phyloP scores from a whole-genome alignment of 2,797 vertebrate genomes.

The Bovichtus diacanthus region DNA sequence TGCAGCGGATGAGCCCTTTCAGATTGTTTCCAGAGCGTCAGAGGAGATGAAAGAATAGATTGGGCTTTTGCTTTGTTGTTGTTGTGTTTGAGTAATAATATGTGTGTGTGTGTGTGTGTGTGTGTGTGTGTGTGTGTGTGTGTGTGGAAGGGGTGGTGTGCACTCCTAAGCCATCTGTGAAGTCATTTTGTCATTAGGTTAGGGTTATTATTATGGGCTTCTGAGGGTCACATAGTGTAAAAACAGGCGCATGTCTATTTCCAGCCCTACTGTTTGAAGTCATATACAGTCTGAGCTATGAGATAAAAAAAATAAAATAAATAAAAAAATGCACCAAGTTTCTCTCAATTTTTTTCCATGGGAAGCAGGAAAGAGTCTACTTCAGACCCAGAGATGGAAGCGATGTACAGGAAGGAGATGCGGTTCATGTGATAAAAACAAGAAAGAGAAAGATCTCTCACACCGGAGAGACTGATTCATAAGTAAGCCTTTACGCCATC shows the following conservation, averaged over 20 bases:
- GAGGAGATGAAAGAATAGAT: slow-evolving; percentile 40
- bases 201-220: slow-evolving; percentile 32
- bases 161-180: slow-evolving; percentile 31
- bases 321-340: background rate
- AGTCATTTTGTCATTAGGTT: slow-evolving; percentile 52
- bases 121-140: slow-evolving; percentile 15
- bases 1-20: slow-evolving; percentile 26
- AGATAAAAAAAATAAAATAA: background rate
- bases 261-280: slow-evolving; percentile 21
- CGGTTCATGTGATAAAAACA: slow-evolving; percentile 4
- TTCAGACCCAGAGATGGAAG: background rate
- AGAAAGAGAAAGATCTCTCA: slow-evolving; percentile 13
- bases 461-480: slow-evolving; percentile 43
- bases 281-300: background rate
- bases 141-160: slow-evolving; percentile 6
- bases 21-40: slow-evolving; percentile 45
- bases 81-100: background rate
- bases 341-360: background rate
- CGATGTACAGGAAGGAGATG: background rate
- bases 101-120: slow-evolving; percentile 12
- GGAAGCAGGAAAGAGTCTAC: background rate
- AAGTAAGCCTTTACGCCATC: slow-evolving; percentile 6
- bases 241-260: slow-evolving; percentile 14
- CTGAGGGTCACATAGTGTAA: slow-evolving; percentile 27
- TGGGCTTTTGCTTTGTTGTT: slow-evolving; percentile 33